phyloP scores from a whole-genome alignment of 2,888 invertebrate species.

The Microctonus aethiopoides region DNA sequence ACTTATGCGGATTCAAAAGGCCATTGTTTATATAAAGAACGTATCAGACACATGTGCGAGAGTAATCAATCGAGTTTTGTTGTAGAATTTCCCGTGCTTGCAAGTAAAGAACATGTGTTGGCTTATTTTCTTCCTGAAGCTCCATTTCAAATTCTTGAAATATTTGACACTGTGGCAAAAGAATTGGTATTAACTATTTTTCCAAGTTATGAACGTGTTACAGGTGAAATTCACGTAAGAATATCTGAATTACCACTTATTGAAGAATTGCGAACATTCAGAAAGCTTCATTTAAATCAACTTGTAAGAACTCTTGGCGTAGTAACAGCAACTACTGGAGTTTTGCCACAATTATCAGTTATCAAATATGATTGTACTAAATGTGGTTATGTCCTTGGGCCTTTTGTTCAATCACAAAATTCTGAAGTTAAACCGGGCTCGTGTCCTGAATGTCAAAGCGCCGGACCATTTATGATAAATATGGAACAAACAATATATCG shows the following conservation, averaged over 20 bases:
- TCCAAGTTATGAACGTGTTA: slow-evolving; percentile 95
- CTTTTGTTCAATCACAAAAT: slow-evolving; percentile 94
- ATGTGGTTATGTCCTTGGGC: slow-evolving; percentile 95
- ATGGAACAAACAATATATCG: slow-evolving; percentile 99
- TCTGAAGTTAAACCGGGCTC: slow-evolving; percentile 95
- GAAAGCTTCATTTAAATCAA: slow-evolving; percentile 92
- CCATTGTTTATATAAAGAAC: slow-evolving; percentile 89
- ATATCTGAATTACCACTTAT: slow-evolving; percentile 95
- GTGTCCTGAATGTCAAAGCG: slow-evolving; percentile 98
- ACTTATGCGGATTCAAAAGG: slow-evolving; percentile 90
- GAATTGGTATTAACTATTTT: slow-evolving; percentile 93
- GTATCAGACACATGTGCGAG: slow-evolving; percentile 95
- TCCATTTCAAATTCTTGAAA: slow-evolving; percentile 95
- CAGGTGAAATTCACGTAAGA: slow-evolving; percentile 92
- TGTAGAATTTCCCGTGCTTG: slow-evolving; percentile 92
- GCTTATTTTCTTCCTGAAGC: slow-evolving; percentile 98
- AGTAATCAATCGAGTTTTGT: slow-evolving; percentile 86
- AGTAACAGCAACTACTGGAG: slow-evolving; percentile 94
- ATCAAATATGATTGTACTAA: slow-evolving; percentile 98
- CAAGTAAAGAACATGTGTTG: slow-evolving; percentile 89
- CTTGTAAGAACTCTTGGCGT: slow-evolving; percentile 94
- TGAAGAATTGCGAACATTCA: slow-evolving; percentile 93
- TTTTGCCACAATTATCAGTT: slow-evolving; percentile 93
- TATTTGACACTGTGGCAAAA: slow-evolving; percentile 95
- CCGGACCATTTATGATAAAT: slow-evolving; percentile 95